Percentiles rank a stretch among this genome's conserved stretches.
Evolutionary conservation across 2,113 vertebrate species (phyloP).

Genomic region (Python bivittatus): DNA sequence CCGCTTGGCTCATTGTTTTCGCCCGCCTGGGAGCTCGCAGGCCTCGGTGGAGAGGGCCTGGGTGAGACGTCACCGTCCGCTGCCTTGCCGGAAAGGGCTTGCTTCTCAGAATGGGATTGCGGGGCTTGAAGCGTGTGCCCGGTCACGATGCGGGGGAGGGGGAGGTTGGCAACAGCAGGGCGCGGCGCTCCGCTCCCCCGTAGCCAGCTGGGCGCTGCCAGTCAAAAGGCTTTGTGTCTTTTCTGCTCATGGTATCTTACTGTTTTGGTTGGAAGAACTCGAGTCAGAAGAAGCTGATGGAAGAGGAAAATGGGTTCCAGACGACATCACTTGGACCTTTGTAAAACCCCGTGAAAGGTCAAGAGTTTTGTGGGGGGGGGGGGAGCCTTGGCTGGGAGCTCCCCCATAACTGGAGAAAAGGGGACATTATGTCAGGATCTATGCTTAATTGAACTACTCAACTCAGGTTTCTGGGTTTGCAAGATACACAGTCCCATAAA

Average conservation of each 20-base stretch:
- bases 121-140: neutral
- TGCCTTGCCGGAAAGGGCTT: constrained; percentile 1
- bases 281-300: neutral
- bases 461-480: neutral
- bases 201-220: neutral
- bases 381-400: neutral
- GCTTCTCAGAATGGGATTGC: neutral
- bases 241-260: neutral
- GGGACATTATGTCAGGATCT: neutral
- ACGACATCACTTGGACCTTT: neutral
- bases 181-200: neutral
- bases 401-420: neutral
- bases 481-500: neutral
- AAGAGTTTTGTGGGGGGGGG: neutral
- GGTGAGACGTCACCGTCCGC: neutral
- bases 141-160: neutral
- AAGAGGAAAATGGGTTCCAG: neutral
- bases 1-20: neutral
- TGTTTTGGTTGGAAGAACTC: neutral
- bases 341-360: neutral
- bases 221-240: neutral
- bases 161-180: neutral
- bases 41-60: neutral
- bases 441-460: neutral
- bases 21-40: neutral